Base-by-base conservation (phyloP, 2,888 invertebrate genomes). In the Zygothrica quintamaculata region DNA sequence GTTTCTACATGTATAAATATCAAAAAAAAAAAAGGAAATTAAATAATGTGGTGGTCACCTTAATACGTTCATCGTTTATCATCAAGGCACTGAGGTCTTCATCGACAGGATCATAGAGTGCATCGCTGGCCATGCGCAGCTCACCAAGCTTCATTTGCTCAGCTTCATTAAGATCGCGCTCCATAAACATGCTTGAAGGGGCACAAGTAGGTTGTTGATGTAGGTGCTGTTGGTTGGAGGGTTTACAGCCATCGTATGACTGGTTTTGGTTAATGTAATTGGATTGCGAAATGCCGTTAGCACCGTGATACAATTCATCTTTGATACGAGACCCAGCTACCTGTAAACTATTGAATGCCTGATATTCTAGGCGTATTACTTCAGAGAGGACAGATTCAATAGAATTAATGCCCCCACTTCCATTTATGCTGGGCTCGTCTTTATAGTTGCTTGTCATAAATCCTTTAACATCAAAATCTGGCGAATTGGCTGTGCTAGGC, bases 341-440 rank as follows among this genome's bases (percentile, higher is more conserved):
- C 42, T 87, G 84, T 13, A 89, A 50, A 44, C 85, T 80, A 39
- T 89, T 89, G 15, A 96, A 92, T 85, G 89, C 80, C 80, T 95
- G 95, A 88, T 95, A 97, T 90, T 97, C 97, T 60, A 97, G 91
- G 80, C 96, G 96, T 70, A 97, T 96, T 6, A 97, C 97, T 84
- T 96, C 96, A 64, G 95, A 96, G 31, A 97, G 91, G 80, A 97
- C 96, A 0, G 96, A 95, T 88, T 96, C 96, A 89, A 97, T 95
- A 3, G 95, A 95, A 62, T 89, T 89, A 36, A 89, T 88, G 51
- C 85, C 85, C n/a, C 84, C 79, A 13, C 67, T 68, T 4, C 72
- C 71, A 40, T 65, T 71, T 12, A 71, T 13, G 15, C 70, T 74
- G 2, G 65, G 65, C 25, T 87, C 73, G 33, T 87, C 79, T 12